A percentile compares a stretch with the other conserved stretches of the same genome.
phyloP scores from a whole-genome alignment of 2,113 vertebrate species.

The Rhinopithecus roxellana region DNA sequence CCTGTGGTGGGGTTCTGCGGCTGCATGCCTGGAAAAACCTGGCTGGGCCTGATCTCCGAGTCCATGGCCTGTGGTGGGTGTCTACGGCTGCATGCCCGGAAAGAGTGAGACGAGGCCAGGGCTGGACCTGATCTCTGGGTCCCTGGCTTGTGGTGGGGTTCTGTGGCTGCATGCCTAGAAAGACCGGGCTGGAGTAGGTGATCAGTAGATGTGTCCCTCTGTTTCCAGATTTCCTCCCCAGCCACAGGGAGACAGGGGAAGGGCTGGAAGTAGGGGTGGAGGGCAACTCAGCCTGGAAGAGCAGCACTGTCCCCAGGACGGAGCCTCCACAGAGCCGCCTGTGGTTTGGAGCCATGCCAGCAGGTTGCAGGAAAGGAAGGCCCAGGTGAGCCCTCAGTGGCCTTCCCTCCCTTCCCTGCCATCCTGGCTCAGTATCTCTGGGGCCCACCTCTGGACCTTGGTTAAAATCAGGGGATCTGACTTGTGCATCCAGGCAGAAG shows the following conservation, averaged over 20 bases:
- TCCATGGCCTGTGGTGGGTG: rapidly evolving
- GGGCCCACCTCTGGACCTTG: rapidly evolving
- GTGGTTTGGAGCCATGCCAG: rapidly evolving
- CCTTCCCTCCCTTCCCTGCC: neutral
- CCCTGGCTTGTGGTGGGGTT: rapidly evolving
- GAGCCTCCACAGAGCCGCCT: neutral
- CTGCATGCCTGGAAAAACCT: rapidly evolving
- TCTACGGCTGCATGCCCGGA: rapidly evolving
- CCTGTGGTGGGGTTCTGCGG: rapidly evolving
- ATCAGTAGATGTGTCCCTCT: rapidly evolving
- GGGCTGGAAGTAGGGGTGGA: neutral
- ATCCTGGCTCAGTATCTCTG: rapidly evolving
- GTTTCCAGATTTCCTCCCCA: neutral
- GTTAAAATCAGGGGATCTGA: neutral
- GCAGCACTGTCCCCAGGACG: neutral
- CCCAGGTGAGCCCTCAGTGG: rapidly evolving
- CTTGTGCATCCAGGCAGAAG: neutral
- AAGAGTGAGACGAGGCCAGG: rapidly evolving
- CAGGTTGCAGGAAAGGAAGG: rapidly evolving
- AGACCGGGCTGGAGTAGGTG: rapidly evolving
- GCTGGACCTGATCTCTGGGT: rapidly evolving
- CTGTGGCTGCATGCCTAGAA: rapidly evolving
- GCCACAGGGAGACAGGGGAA: neutral
- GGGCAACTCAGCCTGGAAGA: too few relatives aligned
- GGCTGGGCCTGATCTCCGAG: rapidly evolving